Evolutionary conservation across 2,113 vertebrate genomes (phyloP).

Genomic region (Malaclemys terrapin): DNA sequence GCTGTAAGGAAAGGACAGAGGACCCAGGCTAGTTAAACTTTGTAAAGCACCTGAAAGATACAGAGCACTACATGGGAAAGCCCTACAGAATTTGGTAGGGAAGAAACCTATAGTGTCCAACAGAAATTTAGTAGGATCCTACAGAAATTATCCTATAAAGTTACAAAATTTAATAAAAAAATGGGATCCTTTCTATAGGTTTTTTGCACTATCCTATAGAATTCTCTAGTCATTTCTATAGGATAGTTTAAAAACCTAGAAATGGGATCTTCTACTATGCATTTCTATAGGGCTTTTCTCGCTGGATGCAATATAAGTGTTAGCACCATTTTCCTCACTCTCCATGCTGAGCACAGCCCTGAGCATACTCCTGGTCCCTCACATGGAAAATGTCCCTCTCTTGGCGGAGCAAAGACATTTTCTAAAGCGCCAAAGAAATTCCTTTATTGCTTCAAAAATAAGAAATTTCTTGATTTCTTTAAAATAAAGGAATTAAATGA

Average conservation of each 20-base stretch:
- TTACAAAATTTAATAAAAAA: background rate
- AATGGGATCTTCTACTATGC: background rate
- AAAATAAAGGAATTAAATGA: background rate
- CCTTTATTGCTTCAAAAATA: background rate
- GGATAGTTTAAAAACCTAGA: background rate
- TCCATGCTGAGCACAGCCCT: background rate
- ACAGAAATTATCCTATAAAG: background rate
- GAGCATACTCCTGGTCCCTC: background rate
- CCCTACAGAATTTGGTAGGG: background rate
- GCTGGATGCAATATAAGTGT: background rate
- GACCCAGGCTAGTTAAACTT: background rate
- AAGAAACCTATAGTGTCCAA: background rate
- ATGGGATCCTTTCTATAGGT: background rate
- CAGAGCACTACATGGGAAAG: background rate
- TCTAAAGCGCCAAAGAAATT: background rate
- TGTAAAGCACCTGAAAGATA: background rate
- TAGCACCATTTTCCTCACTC: background rate
- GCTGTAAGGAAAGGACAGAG: background rate
- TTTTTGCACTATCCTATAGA: background rate
- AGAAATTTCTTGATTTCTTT: fast-evolving
- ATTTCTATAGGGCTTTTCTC: background rate
- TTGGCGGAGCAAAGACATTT: background rate
- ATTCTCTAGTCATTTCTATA: background rate
- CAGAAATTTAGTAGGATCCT: background rate
- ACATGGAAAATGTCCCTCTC: background rate